These are phyloP conservation scores for Nematostella vectensis DNA, from an alignment of 92 coral and sea anemone genomes.

Conservation along the genomic window DNA sequence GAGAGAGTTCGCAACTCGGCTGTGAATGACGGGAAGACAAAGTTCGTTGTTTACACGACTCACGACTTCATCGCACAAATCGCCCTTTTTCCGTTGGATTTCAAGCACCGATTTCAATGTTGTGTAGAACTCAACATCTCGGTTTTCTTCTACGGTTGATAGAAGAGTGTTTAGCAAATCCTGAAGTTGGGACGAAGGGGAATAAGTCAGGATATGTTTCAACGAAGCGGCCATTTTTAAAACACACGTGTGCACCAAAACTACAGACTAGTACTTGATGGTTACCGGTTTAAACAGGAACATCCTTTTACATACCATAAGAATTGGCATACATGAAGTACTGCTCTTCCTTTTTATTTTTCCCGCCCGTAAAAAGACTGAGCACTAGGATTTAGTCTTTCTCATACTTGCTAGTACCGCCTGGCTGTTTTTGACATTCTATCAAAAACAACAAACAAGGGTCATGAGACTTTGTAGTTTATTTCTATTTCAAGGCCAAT, in stretches of 20 bases:
- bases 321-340: no score
- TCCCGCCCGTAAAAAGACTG: no score
- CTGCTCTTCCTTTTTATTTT: no score
- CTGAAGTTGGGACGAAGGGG: constrained; percentile 34
- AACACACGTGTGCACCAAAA: neutral
- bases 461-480: no score
- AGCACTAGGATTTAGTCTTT: no score
- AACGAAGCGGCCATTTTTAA: constrained; percentile 43
- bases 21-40: constrained; percentile 45
- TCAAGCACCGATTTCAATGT: constrained; percentile 40
- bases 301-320: no score
- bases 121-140: constrained; percentile 52
- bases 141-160: constrained; percentile 16
- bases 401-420: no score
- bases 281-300: no score
- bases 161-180: constrained; percentile 22
- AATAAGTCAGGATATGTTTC: constrained; percentile 23
- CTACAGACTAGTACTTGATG: no score
- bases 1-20: constrained; percentile 2
- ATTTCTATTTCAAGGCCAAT: no score
- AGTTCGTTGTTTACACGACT: constrained; percentile 17
- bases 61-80: constrained; percentile 22
- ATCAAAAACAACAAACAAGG: no score
- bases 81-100: constrained; percentile 36
- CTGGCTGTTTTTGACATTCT: no score